Evolutionary conservation across 2,113 vertebrate genomes (phyloP).

Genomic region (Hyla sarda): DNA sequence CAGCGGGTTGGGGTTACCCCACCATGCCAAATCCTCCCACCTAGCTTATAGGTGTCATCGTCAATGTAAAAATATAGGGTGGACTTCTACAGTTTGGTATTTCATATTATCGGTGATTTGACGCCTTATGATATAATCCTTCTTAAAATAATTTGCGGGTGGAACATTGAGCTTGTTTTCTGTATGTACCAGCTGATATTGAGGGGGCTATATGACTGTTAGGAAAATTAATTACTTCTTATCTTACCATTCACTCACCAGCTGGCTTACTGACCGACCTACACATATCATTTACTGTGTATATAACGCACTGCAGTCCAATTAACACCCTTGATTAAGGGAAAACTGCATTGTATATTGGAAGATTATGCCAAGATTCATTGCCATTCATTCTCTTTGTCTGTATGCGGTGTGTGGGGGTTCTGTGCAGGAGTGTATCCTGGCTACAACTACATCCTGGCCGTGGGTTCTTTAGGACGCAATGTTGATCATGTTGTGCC

Average conservation of each 20-base stretch:
- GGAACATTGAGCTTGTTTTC: not conserved
- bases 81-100: too few relatives aligned
- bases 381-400: slow-evolving; percentile 22
- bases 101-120: not conserved
- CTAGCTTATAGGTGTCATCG: too few relatives aligned
- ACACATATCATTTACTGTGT: slow-evolving; percentile 14
- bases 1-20: too few relatives aligned
- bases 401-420: slow-evolving; percentile 5
- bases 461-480: not conserved
- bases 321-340: slow-evolving; percentile 51
- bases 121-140: not conserved
- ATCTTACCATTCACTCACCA: slow-evolving; percentile 38
- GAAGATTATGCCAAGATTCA: slow-evolving; percentile 11
- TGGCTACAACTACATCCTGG: not conserved
- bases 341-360: slow-evolving; percentile 29
- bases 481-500: not conserved
- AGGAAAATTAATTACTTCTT: slow-evolving; percentile 43
- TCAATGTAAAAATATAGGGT: too few relatives aligned
- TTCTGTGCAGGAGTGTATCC: slow-evolving; percentile 20
- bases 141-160: not conserved
- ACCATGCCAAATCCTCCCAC: too few relatives aligned
- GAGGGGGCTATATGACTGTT: slow-evolving; percentile 9
- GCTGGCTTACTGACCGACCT: slow-evolving; percentile 44
- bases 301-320: slow-evolving; percentile 46
- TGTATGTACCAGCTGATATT: not conserved